phyloP scores from a whole-genome alignment of 1,140 invertebrate species.

The Coenobita brevimanus region DNA sequence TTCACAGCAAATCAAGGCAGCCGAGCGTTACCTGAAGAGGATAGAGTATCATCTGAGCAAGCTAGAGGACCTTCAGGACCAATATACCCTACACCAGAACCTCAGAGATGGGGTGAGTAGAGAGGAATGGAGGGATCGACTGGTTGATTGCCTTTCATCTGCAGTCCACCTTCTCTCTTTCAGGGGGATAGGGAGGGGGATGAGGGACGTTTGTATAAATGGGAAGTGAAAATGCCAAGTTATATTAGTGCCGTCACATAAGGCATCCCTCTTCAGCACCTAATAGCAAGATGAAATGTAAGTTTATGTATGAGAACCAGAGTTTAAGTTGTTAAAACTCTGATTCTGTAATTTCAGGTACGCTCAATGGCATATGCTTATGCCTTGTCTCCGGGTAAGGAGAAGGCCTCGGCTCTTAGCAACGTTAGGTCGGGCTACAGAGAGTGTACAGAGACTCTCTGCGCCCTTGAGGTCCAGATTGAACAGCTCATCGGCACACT shows the following conservation, averaged over 20 bases:
- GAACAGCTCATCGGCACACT: slow-evolving; percentile 77
- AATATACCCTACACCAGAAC: slow-evolving; percentile 76
- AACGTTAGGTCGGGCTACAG: slow-evolving; percentile 77
- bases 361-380: slow-evolving; percentile 76
- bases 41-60: slow-evolving; percentile 76
- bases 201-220: no score
- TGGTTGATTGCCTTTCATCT: background rate
- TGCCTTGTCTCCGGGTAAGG: slow-evolving; percentile 74
- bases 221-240: no score
- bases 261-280: no score
- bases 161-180: background rate
- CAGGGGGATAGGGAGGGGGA: no score
- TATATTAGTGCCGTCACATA: no score
- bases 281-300: no score
- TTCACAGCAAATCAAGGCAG: slow-evolving; percentile 76
- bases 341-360: slow-evolving; percentile 70
- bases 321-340: background rate
- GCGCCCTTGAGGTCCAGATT: slow-evolving; percentile 76
- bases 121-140: background rate
- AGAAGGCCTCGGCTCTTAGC: slow-evolving; percentile 74
- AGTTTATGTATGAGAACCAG: no score
- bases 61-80: slow-evolving; percentile 77
- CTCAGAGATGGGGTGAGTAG: slow-evolving; percentile 71
- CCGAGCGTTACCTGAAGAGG: slow-evolving; percentile 76
- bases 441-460: slow-evolving; percentile 77